Evolutionary conservation across 2,888 invertebrate species (phyloP), one percentile per base, ranked within the genome.

Genomic region (Orthosia cruda): DNA sequence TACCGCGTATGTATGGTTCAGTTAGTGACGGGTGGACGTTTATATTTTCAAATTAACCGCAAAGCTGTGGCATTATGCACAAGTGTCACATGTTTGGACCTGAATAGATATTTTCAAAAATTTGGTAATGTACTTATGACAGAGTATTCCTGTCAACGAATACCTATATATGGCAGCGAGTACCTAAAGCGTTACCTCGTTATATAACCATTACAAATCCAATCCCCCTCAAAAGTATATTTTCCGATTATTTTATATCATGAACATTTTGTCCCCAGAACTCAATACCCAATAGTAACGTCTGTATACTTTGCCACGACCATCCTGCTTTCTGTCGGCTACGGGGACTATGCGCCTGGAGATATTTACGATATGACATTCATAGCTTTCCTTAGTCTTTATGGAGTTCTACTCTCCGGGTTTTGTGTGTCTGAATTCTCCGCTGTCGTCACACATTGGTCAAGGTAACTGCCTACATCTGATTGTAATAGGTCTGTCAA

Each of bases 391-490:
- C 90, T 96, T n/a, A 96, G 95, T 77, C 91, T 96, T 16, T 95
- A 94, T 83, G 97, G 97, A 50, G 95, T 97, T 26, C 88, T 97
- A 62, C 89, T 97, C n/a, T 92, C 93, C 74, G 97, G 97, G 15
- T 97, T 96, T 86, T 97, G 96, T 86, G 93, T 97, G 16, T 96
- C 97, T 9, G 97, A 97, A 88, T 96, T 97, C 87, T 96, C 97
- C 1, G 94, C 97, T 23, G 94, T 95, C 5, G 94, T 97, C 50
- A 96, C 96, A 11, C 95, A 96, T 88, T 95, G 93, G 92, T 92
- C 96, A 62, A 96, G 96, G 96, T 95, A 92, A 79, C 74, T 58
- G 67, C 69, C 79, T 66, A 82, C 77, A 77, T 72, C 47, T 74
- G 63, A 64, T 67, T 67, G 23, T 71, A 69, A 40, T 45, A 55